Evolutionary conservation across 1,140 invertebrate genomes (phyloP).

Genomic region (Drosophila novamexicana): DNA sequence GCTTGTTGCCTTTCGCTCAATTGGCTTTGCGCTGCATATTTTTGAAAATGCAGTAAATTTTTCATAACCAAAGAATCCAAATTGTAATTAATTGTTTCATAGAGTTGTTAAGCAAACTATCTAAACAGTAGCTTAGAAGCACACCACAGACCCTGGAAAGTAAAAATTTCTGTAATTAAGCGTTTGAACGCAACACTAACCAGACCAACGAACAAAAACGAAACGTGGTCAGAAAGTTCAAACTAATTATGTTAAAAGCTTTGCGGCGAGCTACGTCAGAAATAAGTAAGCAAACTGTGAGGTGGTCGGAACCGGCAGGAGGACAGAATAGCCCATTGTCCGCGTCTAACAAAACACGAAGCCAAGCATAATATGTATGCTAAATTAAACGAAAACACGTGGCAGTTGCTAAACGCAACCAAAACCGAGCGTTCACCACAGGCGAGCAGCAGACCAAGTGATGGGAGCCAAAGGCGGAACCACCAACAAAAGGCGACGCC

Average conservation of each 20-base stretch:
- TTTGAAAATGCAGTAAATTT: slow-evolving; percentile 3
- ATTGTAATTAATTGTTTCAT: slow-evolving; percentile 2
- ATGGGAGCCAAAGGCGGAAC: slow-evolving; percentile 1
- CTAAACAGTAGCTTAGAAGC: slow-evolving; percentile 1
- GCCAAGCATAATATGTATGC: slow-evolving; percentile 58
- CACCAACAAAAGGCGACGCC: slow-evolving; percentile 18
- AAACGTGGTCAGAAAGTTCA: slow-evolving; percentile 80
- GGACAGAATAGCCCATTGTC: slow-evolving; percentile 15
- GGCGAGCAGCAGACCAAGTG: slow-evolving; percentile 11
- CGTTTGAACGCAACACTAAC: slow-evolving; percentile 76
- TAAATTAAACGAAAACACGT: slow-evolving; percentile 76
- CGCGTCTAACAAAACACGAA: slow-evolving; percentile 59
- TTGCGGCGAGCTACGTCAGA: slow-evolving; percentile 62
- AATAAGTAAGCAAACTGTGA: slow-evolving; percentile 58
- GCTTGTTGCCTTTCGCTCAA: slow-evolving; percentile 8
- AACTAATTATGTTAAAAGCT: slow-evolving; percentile 82
- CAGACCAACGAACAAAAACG: slow-evolving; percentile 76
- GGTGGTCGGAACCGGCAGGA: slow-evolving; percentile 4
- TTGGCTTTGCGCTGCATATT: neutral
- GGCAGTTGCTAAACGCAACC: slow-evolving; percentile 20
- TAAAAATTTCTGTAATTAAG: slow-evolving; percentile 47
- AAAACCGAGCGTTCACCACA: slow-evolving; percentile 24
- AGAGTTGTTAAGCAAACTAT: neutral
- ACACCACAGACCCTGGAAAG: neutral
- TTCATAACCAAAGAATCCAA: neutral